Evolutionary conservation across 2,797 vertebrate genomes (phyloP).

Genomic region (Sparus aurata): DNA sequence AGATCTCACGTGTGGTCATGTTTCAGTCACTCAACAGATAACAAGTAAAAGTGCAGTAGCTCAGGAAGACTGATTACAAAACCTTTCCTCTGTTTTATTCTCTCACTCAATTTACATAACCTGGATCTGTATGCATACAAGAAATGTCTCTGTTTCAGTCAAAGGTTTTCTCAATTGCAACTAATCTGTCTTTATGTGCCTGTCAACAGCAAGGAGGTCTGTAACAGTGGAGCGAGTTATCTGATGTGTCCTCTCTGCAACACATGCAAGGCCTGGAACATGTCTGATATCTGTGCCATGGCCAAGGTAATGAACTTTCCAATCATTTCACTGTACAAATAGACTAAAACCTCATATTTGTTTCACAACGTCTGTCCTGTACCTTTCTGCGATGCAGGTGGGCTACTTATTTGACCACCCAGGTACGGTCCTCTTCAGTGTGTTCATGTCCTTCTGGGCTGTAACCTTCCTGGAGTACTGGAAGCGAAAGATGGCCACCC

Average conservation of each 20-base stretch:
- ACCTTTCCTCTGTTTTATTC: conserved; percentile 10
- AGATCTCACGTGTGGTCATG: conserved; percentile 5
- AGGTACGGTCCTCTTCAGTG: conserved; percentile 88
- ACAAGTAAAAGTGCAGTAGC: conserved; percentile 5
- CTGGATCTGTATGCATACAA: neutral
- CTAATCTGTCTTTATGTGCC: conserved; percentile 39
- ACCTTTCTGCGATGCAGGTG: conserved; percentile 70
- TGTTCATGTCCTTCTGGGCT: conserved; percentile 91
- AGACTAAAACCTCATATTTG: neutral
- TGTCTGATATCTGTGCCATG: conserved; percentile 90
- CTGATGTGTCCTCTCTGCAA: conserved; percentile 89
- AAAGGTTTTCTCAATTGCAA: conserved; percentile 15
- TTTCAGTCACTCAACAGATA: conserved; percentile 18
- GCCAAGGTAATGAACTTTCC: conserved; percentile 81
- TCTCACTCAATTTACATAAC: neutral
- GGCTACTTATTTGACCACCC: conserved; percentile 89
- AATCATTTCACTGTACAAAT: neutral
- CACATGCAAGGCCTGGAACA: conserved; percentile 86
- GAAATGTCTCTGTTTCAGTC: neutral
- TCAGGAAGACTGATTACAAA: conserved; percentile 9
- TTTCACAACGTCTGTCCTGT: neutral
- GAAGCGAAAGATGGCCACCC: conserved; percentile 87
- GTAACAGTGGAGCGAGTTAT: conserved; percentile 80
- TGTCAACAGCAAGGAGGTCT: conserved; percentile 85
- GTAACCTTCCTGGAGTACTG: conserved; percentile 89